Evolutionary conservation across 1,140 invertebrate species (phyloP), one percentile per base, ranked within the genome.

Genomic region (Panagrolaimus sp.): DNA sequence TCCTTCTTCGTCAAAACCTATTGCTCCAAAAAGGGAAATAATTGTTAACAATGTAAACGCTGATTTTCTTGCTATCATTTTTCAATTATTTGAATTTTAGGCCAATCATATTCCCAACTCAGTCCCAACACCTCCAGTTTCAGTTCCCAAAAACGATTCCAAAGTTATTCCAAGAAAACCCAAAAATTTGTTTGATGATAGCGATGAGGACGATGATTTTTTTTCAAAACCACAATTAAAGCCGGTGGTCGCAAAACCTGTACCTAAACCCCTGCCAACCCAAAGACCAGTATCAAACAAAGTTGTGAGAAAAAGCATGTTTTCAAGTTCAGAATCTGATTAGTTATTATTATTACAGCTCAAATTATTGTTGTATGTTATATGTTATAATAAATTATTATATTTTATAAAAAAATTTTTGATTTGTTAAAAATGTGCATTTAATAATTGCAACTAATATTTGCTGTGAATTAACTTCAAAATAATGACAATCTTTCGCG

Each of bases 321-420:
- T 57, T 57, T 57, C 51, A 13, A 57, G 51, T 27, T 57, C 51
- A 23, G 51, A 57, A 25, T 57, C 51, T 20, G 51, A 57, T 57
- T 57, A 27, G 27, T 20, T n/a, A 0, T 20, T 57, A 25, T 23
- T 2, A 57, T 16, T n/a, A 38, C 7, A 38, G 31, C 31, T 38
- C 31, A 38, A 38, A 38, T 38, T 38, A n/a, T n/a, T 38, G 7
- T 38, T 38, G 31, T 38, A 38, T 38, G 31, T 38, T 38, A 38
- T n/a, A n/a, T n/a, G n/a, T n/a, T n/a, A n/a, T n/a, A 38, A 38
- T 38, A 38, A 38, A 38, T 38, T 38, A n/a, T n/a, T n/a, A 38
- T 38, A 38, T 38, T 38, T 4, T 38, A 7, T 38, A 38, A 38
- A 38, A 4, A 7, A 2, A 4, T 38, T 38, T 38, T 2, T 38